Evolutionary conservation across 1,140 invertebrate genomes (phyloP).

Genomic region (Ooceraea biroi): DNA sequence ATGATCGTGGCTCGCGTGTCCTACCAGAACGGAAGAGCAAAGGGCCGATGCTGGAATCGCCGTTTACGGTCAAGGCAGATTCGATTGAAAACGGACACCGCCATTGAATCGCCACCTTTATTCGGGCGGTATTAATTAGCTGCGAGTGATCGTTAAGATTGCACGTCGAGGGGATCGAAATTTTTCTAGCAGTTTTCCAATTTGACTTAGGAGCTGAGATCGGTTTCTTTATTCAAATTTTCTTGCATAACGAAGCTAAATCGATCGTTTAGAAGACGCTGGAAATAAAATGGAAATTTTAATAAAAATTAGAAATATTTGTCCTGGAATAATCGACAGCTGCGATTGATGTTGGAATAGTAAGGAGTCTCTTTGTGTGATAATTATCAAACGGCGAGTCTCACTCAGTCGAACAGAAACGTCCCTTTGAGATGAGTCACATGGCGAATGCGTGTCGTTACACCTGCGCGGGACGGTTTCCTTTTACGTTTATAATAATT

Average conservation of each 20-base stretch:
- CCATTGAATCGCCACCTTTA: conserved; percentile 14
- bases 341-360: not conserved
- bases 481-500: conserved; percentile 74
- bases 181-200: not conserved
- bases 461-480: conserved; percentile 71
- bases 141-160: conserved; percentile 18
- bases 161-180: not conserved
- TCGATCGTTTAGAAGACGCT: not conserved
- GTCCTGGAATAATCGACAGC: not conserved
- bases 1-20: conserved; percentile 49
- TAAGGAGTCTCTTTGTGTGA: not conserved
- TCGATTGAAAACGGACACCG: conserved; percentile 28
- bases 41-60: conserved; percentile 42
- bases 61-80: conserved; percentile 48
- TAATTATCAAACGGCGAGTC: conserved; percentile 64
- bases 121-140: conserved; percentile 38
- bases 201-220: too few relatives aligned
- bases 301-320: conserved; percentile 18
- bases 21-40: conserved; percentile 19
- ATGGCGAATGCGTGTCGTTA: conserved; percentile 51
- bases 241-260: not conserved
- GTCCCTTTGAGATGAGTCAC: conserved; percentile 54
- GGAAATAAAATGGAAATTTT: not conserved
- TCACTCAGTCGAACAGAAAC: conserved; percentile 42
- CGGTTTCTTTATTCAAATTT: too few relatives aligned